Evolutionary conservation across 1,140 invertebrate genomes (phyloP).

Genomic region (Hyles euphorbiae): DNA sequence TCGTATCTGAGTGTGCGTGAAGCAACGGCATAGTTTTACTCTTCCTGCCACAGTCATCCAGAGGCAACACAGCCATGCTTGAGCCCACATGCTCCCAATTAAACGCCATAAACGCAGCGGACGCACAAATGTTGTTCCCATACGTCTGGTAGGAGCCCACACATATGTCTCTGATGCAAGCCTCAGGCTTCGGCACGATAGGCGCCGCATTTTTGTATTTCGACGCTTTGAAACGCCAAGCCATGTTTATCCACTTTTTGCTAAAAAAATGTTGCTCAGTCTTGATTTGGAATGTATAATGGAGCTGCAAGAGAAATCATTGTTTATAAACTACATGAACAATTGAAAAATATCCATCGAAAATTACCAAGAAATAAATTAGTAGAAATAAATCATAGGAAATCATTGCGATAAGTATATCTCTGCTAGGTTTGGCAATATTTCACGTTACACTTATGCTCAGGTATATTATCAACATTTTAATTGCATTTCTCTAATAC

Average conservation of each 20-base stretch:
- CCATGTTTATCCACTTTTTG: conserved; percentile 80
- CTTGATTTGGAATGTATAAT: conserved; percentile 63
- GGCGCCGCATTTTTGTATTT: conserved; percentile 98
- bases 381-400: too few species aligned
- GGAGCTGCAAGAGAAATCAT: not conserved
- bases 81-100: conserved; percentile 92
- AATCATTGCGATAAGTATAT: too few species aligned
- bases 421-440: too few species aligned
- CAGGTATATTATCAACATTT: too few species aligned
- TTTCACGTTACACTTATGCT: too few species aligned
- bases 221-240: conserved; percentile 96
- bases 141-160: conserved; percentile 94
- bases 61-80: conserved; percentile 88
- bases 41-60: conserved; percentile 91
- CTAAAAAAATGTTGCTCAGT: conserved; percentile 52
- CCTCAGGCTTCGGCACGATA: conserved; percentile 93
- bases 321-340: not conserved
- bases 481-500: too few species aligned
- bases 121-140: conserved; percentile 95
- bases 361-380: too few species aligned
- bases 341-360: too few species aligned
- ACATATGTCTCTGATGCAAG: conserved; percentile 91
- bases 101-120: conserved; percentile 94
- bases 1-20: conserved; percentile 91
- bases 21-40: conserved; percentile 89